phyloP scores from a whole-genome alignment of 2,888 invertebrate genomes.

The Lasioglossum villosulum region DNA sequence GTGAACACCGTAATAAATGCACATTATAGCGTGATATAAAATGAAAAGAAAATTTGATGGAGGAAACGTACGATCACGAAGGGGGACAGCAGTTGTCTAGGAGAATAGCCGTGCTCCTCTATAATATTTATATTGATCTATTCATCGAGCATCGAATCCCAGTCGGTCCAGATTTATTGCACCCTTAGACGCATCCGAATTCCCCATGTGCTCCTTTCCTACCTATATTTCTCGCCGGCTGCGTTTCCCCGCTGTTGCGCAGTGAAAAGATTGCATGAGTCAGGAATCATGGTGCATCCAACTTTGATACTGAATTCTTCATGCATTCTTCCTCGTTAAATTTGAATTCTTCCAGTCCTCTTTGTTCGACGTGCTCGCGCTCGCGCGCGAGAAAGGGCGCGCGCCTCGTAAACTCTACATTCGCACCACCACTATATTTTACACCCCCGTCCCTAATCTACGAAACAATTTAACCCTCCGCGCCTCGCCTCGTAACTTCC shows the following conservation, averaged over 20 bases:
- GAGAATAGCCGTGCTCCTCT: neutral
- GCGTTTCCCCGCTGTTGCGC: constrained; percentile 31
- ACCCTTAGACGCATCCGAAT: constrained; percentile 42
- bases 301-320: constrained; percentile 65
- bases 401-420: constrained; percentile 26
- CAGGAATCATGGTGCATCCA: constrained; percentile 57
- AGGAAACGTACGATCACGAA: neutral
- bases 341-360: constrained; percentile 61
- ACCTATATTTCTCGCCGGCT: constrained; percentile 30
- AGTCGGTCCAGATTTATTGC: constrained; percentile 33
- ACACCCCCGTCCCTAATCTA: constrained; percentile 18
- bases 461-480: constrained; percentile 23
- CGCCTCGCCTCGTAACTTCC: neutral
- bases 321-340: constrained; percentile 62
- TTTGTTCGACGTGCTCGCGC: constrained; percentile 31
- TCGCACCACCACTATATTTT: constrained; percentile 17
- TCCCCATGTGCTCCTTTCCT: constrained; percentile 24
- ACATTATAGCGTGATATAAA: neutral
- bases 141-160: constrained; percentile 22
- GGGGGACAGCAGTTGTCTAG: neutral
- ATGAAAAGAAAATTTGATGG: neutral
- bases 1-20: neutral
- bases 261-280: constrained; percentile 56
- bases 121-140: constrained; percentile 6
- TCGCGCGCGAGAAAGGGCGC: neutral